A percentile compares a stretch with the other conserved stretches of the same genome.
Conservation (phyloP, 1,140 invertebrate genomes). For the Cataglyphis hispanica region DNA sequence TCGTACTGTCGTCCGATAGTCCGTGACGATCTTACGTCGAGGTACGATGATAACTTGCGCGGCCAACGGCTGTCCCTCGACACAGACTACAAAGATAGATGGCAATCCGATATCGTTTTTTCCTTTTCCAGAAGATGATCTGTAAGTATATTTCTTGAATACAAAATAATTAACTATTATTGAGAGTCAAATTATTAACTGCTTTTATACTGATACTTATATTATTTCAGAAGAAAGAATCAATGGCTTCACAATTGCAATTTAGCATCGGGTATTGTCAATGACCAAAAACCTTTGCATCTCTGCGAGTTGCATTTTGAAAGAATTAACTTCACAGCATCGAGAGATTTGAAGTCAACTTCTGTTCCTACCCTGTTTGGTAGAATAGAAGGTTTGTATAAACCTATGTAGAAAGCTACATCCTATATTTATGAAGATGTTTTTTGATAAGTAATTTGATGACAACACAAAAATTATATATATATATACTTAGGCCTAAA, state of each 20-base stretch:
- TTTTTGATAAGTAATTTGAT: background rate
- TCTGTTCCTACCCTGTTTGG: slow-evolving; percentile 67
- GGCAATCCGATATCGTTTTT: slow-evolving; percentile 67
- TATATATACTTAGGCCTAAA: background rate
- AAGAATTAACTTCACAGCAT: slow-evolving; percentile 46
- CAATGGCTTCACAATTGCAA: slow-evolving; percentile 70
- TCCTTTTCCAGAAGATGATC: slow-evolving; percentile 66
- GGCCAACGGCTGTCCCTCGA: slow-evolving; percentile 59
- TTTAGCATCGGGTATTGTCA: background rate
- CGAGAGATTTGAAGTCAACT: slow-evolving; percentile 56
- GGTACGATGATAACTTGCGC: slow-evolving; percentile 66
- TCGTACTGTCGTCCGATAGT: background rate
- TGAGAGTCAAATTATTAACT: background rate
- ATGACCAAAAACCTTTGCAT: slow-evolving; percentile 8
- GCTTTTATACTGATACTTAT: background rate
- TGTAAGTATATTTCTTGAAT: slow-evolving; percentile 58
- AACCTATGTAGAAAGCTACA: background rate
- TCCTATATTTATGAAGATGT: background rate
- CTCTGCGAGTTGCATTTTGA: slow-evolving; percentile 76
- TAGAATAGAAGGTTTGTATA: slow-evolving; percentile 60
- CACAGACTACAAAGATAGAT: slow-evolving; percentile 65
- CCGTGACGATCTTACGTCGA: background rate
- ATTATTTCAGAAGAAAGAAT: slow-evolving; percentile 57
- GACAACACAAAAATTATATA: background rate
- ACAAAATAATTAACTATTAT: too few relatives aligned